Evolutionary conservation across 2,113 vertebrate species (phyloP), one percentile per base, ranked within the genome.

Genomic region (Perccottus glenii): DNA sequence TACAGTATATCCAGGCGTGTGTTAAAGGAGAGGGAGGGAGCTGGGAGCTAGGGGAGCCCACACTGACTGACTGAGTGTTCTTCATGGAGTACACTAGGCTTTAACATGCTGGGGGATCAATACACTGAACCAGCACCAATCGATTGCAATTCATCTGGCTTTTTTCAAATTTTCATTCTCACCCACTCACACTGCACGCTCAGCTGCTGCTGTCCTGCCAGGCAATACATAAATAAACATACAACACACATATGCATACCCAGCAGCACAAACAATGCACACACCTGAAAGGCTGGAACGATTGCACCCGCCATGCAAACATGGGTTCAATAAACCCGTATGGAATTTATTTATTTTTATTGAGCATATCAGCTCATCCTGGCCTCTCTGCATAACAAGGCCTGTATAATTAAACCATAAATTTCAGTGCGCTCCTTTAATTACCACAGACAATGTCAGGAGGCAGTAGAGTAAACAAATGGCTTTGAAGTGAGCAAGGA

Each of bases 361-460:
- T 85, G 89, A 82, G 83, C 88, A 87, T 90, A 90, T 90, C 90
- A 88, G 82, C 80, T 79, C 84, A 82, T 88, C 87, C 85, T 82
- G 82, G 83, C 84, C 85, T 81, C 85, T 87, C 83, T 90, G 89
- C 88, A 91, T 90, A 90, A 89, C 90, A 89, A 90, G 90, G 84
- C 75, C 83, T 80, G 87, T 89, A 90, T 90, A 91, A 91, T 91
- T 91, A 91, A 90, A 91, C 87, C 89, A 91, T 91, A 90, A 89
- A 89, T 91, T 90, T 88, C 87, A 79, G 81, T 60, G 77, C 49
- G 80, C 84, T 87, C 85, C 87, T 90, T 90, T 91, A 90, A 91
- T 91, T 91, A 91, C 88, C 87, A 84, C 84, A 90, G 87, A 90
- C 88, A 89, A 88, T 90, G 89, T 90, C 89, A 88, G 89, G 84